Conservation (phyloP, 2,888 invertebrate species). For the Falcaria lacertinaria region DNA sequence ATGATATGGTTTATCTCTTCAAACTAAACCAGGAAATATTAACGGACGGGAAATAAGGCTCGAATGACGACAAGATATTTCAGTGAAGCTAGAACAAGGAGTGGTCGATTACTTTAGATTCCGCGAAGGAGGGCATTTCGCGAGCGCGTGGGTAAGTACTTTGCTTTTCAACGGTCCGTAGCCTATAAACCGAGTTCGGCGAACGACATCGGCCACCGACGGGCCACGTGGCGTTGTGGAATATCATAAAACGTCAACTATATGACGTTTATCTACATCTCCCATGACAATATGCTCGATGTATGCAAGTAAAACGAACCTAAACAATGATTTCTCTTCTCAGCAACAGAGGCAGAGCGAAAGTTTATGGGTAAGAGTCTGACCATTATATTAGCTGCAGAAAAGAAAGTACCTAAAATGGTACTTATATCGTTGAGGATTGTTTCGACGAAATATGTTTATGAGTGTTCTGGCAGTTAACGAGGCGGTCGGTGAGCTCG, state of each 20-base stretch:
- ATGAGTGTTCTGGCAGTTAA: constrained; percentile 64
- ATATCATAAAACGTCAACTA: constrained; percentile 51
- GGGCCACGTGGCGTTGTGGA: constrained; percentile 49
- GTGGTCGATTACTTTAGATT: constrained; percentile 28
- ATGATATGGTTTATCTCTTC: not conserved
- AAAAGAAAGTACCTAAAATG: not conserved
- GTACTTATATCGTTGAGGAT: constrained; percentile 35
- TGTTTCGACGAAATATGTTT: constrained; percentile 69
- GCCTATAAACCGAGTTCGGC: constrained; percentile 66
- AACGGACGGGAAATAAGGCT: not conserved
- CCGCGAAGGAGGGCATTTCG: constrained; percentile 47
- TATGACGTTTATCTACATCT: constrained; percentile 29
- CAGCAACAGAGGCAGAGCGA: no score
- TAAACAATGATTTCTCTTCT: not conserved
- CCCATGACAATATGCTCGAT: not conserved
- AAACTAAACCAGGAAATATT: not conserved
- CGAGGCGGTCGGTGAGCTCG: constrained; percentile 54
- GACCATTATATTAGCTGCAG: no score
- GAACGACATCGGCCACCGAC: constrained; percentile 57
- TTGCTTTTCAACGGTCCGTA: constrained; percentile 70
- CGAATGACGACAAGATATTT: constrained; percentile 4
- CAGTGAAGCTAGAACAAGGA: constrained; percentile 12
- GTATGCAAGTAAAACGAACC: not conserved
- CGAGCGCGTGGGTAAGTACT: constrained; percentile 52
- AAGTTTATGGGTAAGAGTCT: no score